Percentiles rank a stretch among this genome's conserved stretches.
Conservation (phyloP, 1,140 invertebrate genomes). For the Drosophila ogumai region DNA sequence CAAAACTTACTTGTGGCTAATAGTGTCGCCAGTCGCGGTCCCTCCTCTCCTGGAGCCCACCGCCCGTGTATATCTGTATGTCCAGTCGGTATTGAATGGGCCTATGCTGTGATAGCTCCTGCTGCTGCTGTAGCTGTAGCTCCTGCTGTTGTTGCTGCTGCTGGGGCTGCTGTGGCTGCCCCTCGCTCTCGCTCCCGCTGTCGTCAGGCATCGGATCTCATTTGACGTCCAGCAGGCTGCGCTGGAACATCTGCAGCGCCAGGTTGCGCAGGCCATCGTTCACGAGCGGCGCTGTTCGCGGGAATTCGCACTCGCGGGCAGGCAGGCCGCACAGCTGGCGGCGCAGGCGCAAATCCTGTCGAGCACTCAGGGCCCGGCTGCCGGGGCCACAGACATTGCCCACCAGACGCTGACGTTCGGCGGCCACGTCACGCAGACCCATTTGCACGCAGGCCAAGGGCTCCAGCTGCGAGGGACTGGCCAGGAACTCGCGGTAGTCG, state of each 20-base stretch:
- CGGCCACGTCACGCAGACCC: conserved; percentile 80
- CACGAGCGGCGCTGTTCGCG: conserved; percentile 60
- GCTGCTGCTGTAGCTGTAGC: conserved; percentile 5
- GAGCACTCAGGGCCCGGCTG: conserved; percentile 88
- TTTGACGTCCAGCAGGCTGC: conserved; percentile 65
- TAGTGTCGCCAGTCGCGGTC: conserved; percentile 3
- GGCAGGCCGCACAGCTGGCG: conserved; percentile 88
- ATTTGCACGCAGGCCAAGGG: conserved; percentile 88
- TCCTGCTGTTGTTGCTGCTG: background rate
- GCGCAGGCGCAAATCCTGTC: conserved; percentile 88
- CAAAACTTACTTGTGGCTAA: background rate
- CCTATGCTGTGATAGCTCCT: conserved; percentile 12
- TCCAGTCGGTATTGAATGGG: conserved; percentile 45
- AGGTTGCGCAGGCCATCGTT: conserved; percentile 65
- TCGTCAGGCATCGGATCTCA: conserved; percentile 55
- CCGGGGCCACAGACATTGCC: conserved; percentile 85
- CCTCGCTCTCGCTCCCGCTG: conserved; percentile 8
- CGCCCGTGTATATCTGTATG: conserved; percentile 54
- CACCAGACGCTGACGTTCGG: conserved; percentile 85
- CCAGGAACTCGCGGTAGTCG: conserved; percentile 64
- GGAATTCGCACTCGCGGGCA: conserved; percentile 85
- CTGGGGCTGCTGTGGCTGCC: background rate
- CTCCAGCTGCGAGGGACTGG: conserved; percentile 74
- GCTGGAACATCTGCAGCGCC: conserved; percentile 77
- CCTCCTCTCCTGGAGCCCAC: background rate